These are phyloP conservation scores for Cheilosia vernalis DNA, from an alignment of 2,888 invertebrate species.

Conservation along the genomic window DNA sequence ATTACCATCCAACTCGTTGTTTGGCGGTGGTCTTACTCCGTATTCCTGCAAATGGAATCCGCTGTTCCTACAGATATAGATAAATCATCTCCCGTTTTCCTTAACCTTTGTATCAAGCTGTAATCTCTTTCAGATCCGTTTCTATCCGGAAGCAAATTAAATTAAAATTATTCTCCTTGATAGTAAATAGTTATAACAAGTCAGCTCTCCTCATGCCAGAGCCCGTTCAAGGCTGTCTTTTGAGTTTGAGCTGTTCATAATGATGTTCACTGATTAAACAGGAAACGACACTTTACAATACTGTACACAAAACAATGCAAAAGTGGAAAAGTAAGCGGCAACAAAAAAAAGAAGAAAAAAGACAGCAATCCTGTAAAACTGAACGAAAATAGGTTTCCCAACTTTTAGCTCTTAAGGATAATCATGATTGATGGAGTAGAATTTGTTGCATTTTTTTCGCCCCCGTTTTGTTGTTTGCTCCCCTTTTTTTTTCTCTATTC, in stretches of 20 bases:
- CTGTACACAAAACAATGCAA: conserved; percentile 3
- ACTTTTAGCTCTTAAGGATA: conserved; percentile 59
- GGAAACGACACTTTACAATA: background rate
- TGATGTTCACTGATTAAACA: conserved; percentile 52
- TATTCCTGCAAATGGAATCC: conserved; percentile 6
- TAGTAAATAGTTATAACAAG: conserved; percentile 64
- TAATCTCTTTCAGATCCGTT: conserved; percentile 41
- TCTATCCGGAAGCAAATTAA: conserved; percentile 64
- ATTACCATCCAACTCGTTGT: conserved; percentile 11
- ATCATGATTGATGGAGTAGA: conserved; percentile 73
- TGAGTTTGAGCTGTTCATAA: conserved; percentile 27
- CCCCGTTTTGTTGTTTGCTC: background rate
- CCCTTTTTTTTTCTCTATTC: conserved; percentile 6
- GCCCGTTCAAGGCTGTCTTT: conserved; percentile 18
- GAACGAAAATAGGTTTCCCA: conserved; percentile 45
- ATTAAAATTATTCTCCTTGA: conserved; percentile 36
- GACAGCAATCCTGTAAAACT: conserved; percentile 31
- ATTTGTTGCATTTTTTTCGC: conserved; percentile 60
- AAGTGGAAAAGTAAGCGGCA: background rate
- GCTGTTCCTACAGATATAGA: conserved; percentile 25
- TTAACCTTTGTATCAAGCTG: conserved; percentile 32
- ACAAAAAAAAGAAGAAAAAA: background rate
- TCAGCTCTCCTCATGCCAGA: conserved; percentile 8
- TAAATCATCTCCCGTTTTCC: conserved; percentile 25
- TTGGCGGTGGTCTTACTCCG: conserved; percentile 4